Base-by-base conservation (phyloP, 2,888 invertebrate species). In the Drosophila colorata region DNA sequence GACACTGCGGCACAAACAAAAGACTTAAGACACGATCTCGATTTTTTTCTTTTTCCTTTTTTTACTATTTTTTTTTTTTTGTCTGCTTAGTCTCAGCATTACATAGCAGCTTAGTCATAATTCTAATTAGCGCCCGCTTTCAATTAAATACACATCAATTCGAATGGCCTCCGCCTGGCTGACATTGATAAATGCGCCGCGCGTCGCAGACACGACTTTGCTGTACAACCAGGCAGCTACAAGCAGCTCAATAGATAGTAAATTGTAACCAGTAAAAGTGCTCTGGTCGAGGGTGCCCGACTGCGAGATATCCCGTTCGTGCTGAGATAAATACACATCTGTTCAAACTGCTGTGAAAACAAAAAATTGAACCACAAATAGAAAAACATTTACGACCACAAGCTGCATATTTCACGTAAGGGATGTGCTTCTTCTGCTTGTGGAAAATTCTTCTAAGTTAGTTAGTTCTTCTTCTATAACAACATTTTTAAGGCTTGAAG, bases 101-200 rank as follows among this genome's bases (percentile, higher is more conserved):
- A 85, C 78, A 81, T 74, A 81, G 86, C 89, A 87, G 64, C 68
- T 53, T 31, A 56, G 59, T 55, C 64, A 81, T 63, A 66, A 86
- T 88, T 89, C 85, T 88, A 88, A 89, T 88, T 89, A 88, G 49
- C 80, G 74, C 68, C 58, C 52, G 65, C 71, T 79, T 78, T 73
- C 84, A 88, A 86, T 86, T 88, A 86, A 86, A 86, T 88, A 68
- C 58, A 72, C 87, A 86, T 88, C 81, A 80, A 87, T 83, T 72
- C 56, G 25, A 60, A 58, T 51, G 68, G 76, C 88, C 84, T 81
- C 77, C 66, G 58, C 57, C 51, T 49, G 38, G 56, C 74, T 89
- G 85, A 86, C 85, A 86, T 86, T 86, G 85, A 86, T 89, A 71
- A 86, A 85, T 85, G 90, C 51, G 72, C 64, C 37, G 35, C 68